Evolutionary conservation across 2,113 vertebrate genomes (phyloP).

Genomic region (Hypomesus transpacificus): DNA sequence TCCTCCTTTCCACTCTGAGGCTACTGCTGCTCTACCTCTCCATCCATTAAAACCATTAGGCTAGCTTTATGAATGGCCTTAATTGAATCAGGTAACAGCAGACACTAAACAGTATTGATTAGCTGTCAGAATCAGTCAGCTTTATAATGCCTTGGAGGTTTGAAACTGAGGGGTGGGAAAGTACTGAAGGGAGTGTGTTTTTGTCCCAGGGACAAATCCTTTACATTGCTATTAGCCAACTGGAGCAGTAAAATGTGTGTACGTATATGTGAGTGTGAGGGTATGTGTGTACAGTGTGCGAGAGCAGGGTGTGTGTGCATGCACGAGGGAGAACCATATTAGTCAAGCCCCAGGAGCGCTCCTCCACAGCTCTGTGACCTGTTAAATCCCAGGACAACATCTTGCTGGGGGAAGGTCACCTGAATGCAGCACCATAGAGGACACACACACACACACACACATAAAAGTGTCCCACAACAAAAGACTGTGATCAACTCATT

Average conservation of each 20-base stretch:
- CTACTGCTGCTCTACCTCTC: slow-evolving; percentile 4
- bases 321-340: slow-evolving; percentile 29
- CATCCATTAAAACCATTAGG: slow-evolving; percentile 38
- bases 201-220: too few relatives aligned
- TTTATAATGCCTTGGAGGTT: slow-evolving; percentile 33
- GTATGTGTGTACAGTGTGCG: slow-evolving; percentile 1
- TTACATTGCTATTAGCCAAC: not conserved
- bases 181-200: not conserved
- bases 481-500: too few relatives aligned
- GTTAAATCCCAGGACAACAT: slow-evolving; percentile 37
- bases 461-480: too few relatives aligned
- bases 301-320: slow-evolving; percentile 5
- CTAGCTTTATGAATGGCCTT: slow-evolving; percentile 53
- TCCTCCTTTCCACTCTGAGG: not conserved
- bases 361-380: slow-evolving; percentile 38
- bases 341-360: slow-evolving; percentile 29
- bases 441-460: slow-evolving; percentile 39
- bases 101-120: slow-evolving; percentile 52
- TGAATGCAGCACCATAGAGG: slow-evolving; percentile 32
- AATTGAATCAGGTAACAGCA: slow-evolving; percentile 61
- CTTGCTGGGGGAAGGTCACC: slow-evolving; percentile 32
- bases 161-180: slow-evolving; percentile 2
- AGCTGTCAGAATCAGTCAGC: slow-evolving; percentile 43
- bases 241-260: not conserved
- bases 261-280: slow-evolving; percentile 12